phyloP scores from a whole-genome alignment of 1,140 invertebrate genomes.

The Nomia melanderi region DNA sequence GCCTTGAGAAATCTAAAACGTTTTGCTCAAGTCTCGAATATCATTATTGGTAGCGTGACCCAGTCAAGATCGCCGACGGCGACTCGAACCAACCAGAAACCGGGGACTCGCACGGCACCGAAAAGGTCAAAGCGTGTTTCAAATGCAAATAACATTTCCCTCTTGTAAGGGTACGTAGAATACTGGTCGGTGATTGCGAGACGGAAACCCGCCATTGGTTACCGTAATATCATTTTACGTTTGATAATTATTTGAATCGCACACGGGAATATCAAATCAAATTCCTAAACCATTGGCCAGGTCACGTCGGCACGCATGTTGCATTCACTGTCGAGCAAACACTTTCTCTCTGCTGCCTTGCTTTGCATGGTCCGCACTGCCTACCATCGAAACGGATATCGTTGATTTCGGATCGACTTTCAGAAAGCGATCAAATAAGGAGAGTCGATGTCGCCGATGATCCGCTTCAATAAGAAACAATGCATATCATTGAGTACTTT shows the following conservation, averaged over 20 bases:
- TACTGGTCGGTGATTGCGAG: constrained; percentile 45
- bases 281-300: constrained; percentile 40
- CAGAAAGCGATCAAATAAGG: too few relatives aligned
- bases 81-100: not conserved
- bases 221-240: constrained; percentile 28
- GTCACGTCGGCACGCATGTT: constrained; percentile 38
- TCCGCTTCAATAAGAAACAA: too few relatives aligned
- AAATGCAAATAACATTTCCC: constrained; percentile 66
- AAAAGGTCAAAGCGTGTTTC: constrained; percentile 67
- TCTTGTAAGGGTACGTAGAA: constrained; percentile 38
- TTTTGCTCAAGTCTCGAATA: not conserved
- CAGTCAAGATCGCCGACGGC: constrained; percentile 31
- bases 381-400: too few relatives aligned
- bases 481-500: too few relatives aligned
- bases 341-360: constrained; percentile 22
- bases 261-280: constrained; percentile 39
- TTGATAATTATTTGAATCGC: constrained; percentile 53
- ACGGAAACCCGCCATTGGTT: constrained; percentile 17
- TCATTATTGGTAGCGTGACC: not conserved
- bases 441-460: too few relatives aligned
- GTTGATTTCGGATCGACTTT: too few relatives aligned
- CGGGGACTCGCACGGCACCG: constrained; percentile 6
- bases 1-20: not conserved
- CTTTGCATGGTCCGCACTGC: not conserved
- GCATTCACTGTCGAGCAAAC: constrained; percentile 16